These are phyloP conservation scores for Gnathonemus longibarbis DNA, from an alignment of 2,113 vertebrate genomes.

Conservation along the genomic window DNA sequence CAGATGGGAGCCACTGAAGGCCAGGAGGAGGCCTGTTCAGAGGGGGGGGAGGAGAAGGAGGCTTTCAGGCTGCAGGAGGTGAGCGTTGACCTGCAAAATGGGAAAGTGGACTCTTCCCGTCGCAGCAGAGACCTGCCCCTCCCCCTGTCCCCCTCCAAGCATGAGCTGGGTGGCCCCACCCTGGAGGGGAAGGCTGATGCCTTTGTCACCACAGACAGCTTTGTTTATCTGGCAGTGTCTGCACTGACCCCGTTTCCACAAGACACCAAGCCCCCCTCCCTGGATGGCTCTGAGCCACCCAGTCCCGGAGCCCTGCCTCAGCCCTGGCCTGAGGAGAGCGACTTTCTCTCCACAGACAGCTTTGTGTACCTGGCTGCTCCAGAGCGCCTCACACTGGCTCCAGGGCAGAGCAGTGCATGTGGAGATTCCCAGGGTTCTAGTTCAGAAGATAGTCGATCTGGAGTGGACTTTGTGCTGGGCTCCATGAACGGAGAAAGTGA, in stretches of 20 bases:
- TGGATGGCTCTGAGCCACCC: constrained; percentile 25
- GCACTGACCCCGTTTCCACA: constrained; percentile 36
- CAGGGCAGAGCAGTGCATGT: constrained; percentile 51
- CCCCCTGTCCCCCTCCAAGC: constrained; percentile 53
- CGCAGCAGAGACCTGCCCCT: constrained; percentile 47
- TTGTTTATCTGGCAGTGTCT: constrained; percentile 66
- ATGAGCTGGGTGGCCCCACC: constrained; percentile 38
- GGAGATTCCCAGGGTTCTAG: constrained; percentile 54
- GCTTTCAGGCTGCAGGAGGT: background rate
- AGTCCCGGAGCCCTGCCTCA: constrained; percentile 26
- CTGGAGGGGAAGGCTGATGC: constrained; percentile 59
- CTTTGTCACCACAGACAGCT: constrained; percentile 63
- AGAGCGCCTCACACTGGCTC: constrained; percentile 57
- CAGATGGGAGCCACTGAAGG: constrained; percentile 15
- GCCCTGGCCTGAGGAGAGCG: constrained; percentile 55
- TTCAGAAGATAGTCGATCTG: constrained; percentile 64
- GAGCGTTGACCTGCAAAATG: background rate
- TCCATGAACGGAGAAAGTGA: constrained; percentile 63
- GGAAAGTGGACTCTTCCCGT: constrained; percentile 11
- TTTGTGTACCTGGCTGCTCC: constrained; percentile 70
- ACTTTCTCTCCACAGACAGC: constrained; percentile 67
- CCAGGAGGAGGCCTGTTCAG: background rate
- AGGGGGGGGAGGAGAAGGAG: background rate
- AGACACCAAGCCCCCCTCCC: constrained; percentile 27
- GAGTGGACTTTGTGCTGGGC: constrained; percentile 51